Percentiles rank a stretch among this genome's conserved stretches.
phyloP scores from a whole-genome alignment of 2,888 invertebrate genomes.

The Thymelicus acteon region DNA sequence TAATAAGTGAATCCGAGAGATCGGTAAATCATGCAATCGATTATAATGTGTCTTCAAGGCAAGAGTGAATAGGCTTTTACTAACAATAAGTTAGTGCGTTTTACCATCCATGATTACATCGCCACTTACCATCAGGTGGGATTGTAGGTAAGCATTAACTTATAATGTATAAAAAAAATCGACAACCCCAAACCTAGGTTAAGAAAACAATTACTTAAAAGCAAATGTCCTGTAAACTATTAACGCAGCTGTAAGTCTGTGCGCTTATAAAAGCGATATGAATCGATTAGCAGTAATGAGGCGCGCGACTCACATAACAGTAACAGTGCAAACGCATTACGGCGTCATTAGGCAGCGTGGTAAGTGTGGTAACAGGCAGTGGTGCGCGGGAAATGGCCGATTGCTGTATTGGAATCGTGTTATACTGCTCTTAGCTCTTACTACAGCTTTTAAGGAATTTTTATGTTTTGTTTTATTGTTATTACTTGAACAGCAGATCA shows the following conservation, averaged over 20 bases:
- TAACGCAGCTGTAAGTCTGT: conserved; percentile 17
- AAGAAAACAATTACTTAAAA: conserved; percentile 27
- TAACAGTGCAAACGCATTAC: conserved; percentile 80
- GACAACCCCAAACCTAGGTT: not conserved
- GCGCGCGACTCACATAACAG: conserved; percentile 57
- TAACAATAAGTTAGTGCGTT: too few species aligned
- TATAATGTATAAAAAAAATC: too few species aligned
- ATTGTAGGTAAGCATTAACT: too few species aligned
- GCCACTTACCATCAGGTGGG: too few species aligned
- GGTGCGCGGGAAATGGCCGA: conserved; percentile 46
- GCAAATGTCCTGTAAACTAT: conserved; percentile 23
- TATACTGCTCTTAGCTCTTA: conserved; percentile 17
- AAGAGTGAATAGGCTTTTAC: too few species aligned
- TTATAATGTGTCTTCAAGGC: too few species aligned
- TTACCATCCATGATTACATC: too few species aligned
- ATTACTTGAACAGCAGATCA: not conserved
- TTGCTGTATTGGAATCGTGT: conserved; percentile 40
- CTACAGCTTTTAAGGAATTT: conserved; percentile 17
- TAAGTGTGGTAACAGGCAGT: conserved; percentile 37
- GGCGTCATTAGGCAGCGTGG: conserved; percentile 67
- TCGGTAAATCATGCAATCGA: too few species aligned
- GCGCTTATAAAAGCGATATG: conserved; percentile 44
- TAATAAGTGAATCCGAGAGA: too few species aligned
- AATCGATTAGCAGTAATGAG: conserved; percentile 61
- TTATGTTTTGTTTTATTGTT: conserved; percentile 9